phyloP scores from a whole-genome alignment of 2,113 vertebrate species.

The Campylomormyrus numenius region DNA sequence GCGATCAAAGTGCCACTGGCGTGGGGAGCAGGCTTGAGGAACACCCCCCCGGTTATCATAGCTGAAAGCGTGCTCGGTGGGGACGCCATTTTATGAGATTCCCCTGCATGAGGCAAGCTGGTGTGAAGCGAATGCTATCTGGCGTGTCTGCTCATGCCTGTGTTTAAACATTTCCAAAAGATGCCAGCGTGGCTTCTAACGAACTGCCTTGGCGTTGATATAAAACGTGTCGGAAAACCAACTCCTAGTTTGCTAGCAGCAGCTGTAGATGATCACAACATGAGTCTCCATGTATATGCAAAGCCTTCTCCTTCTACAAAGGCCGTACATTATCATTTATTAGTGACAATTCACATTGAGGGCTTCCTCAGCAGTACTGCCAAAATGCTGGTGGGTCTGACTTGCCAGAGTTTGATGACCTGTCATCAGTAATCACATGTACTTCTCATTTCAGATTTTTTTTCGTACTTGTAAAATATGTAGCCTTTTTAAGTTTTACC shows the following conservation, averaged over 20 bases:
- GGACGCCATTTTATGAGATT: constrained; percentile 10
- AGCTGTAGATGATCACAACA: not conserved
- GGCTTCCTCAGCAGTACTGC: not conserved
- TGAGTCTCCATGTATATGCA: not conserved
- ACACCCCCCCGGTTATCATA: not conserved
- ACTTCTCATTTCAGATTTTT: not conserved
- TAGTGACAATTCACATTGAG: not conserved
- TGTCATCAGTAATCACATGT: not conserved
- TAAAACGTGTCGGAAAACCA: not conserved
- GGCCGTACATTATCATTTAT: not conserved
- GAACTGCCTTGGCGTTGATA: not conserved
- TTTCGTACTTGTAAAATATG: not conserved
- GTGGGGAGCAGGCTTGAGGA: not conserved
- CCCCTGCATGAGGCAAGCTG: not conserved
- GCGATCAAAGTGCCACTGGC: not conserved
- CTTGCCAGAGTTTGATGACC: not conserved
- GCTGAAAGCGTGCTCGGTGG: not conserved
- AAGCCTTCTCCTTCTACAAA: not conserved
- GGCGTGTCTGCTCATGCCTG: not conserved
- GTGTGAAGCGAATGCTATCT: no score
- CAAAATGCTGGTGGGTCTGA: not conserved
- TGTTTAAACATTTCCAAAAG: constrained; percentile 6
- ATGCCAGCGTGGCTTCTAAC: not conserved
- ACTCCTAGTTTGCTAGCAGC: not conserved
- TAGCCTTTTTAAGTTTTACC: not conserved